Base-by-base conservation (phyloP, 2,113 vertebrate genomes). In the Ceyx cyanopectus region DNA sequence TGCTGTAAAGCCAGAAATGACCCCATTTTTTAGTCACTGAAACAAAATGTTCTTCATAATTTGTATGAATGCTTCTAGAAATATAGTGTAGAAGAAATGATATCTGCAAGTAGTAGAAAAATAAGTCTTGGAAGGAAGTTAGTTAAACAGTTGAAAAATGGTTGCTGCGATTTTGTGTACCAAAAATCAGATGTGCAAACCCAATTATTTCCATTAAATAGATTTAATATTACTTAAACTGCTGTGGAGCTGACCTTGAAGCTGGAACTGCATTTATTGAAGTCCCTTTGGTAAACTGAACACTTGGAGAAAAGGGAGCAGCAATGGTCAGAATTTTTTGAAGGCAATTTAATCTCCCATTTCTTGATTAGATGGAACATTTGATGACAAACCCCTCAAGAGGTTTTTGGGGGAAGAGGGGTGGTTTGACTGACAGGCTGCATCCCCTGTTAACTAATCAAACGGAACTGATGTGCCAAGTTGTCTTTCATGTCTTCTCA, bases 381-480 rank as follows among this genome's bases (percentile, higher is more conserved):
- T 90, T 82, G 69, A 68, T 88, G 87, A 63, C 50, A 95, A 90
- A 79, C 50, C 32, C 51, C 90, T 92, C 37, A 18, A 68, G 85
- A 87, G 65, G 45, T 46, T 14, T 76, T 18, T 83, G 62, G 75
- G 66, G 77, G 45, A 63, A 83, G 65, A 74, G 50, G 53, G n/a
- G 23, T 66, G 48, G 61, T 67, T 66, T 95, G 93, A 93, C n/a
- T 93, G 92, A 86, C 87, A 92, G 46, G 45, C 80, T 62, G 34
- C 70, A 77, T 91, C 81, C 74, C 63, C 66, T 72, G 69, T 22
- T 3, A 43, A 32, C 77, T 54, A 72, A 90, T 95, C 93, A 91
- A 72, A 90, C 6, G 30, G 45, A 93, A 62, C 2, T 4, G 85
- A 67, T 68, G 27, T 88, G 84, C 87, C 95, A 91, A 53, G 94